phyloP scores from a whole-genome alignment of 2,797 vertebrate species.

The Sphenopsis melanotis region DNA sequence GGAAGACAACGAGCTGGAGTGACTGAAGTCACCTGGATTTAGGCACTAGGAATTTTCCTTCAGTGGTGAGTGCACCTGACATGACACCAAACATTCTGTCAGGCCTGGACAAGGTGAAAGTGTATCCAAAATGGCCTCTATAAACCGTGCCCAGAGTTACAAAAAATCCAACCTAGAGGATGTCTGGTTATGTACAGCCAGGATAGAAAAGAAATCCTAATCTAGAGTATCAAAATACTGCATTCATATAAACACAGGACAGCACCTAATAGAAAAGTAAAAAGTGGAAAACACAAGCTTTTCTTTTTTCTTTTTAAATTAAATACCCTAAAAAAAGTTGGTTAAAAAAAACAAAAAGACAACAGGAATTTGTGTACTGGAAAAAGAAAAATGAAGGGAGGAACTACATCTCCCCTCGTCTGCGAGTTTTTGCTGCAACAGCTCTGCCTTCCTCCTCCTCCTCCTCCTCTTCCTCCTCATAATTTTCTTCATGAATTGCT shows the following conservation, averaged over 20 bases:
- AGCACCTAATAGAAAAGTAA: conserved; percentile 73
- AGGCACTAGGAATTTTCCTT: conserved; percentile 32
- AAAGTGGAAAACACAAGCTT: conserved; percentile 50
- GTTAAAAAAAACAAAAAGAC: not conserved
- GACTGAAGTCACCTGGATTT: not conserved
- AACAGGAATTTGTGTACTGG: not conserved
- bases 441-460: conserved; percentile 76
- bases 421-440: conserved; percentile 71
- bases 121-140: not conserved
- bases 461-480: conserved; percentile 88
- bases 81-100: not conserved
- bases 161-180: not conserved
- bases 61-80: not conserved
- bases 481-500: conserved; percentile 83
- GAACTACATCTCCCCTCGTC: conserved; percentile 91
- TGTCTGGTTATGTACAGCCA: conserved; percentile 56
- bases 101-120: not conserved
- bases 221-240: conserved; percentile 75
- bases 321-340: conserved; percentile 56
- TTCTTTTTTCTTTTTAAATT: conserved; percentile 8
- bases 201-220: conserved; percentile 74
- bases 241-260: conserved; percentile 70
- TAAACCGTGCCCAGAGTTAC: not conserved
- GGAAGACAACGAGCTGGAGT: not conserved
- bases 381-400: not conserved